A percentile compares a stretch with the other conserved stretches of the same genome.
phyloP scores from a whole-genome alignment of 2,888 invertebrate genomes.

The Ceraclea dissimilis region DNA sequence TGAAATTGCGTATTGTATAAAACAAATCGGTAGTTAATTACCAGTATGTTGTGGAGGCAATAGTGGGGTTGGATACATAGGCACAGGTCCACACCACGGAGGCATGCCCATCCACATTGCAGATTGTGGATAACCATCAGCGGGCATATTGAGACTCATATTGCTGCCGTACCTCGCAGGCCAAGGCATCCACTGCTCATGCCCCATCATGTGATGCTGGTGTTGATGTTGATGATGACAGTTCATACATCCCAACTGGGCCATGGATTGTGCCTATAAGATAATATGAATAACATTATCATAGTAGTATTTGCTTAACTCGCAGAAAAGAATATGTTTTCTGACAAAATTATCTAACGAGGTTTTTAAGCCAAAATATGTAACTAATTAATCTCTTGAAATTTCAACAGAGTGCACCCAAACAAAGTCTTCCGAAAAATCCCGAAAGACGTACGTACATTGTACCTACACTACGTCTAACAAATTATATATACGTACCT shows the following conservation, averaged over 20 bases:
- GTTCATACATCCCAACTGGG: slow-evolving; percentile 55
- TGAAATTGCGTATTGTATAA: no score
- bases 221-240: slow-evolving; percentile 50
- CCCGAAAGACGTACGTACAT: no score
- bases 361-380: no score
- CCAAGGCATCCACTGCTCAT: slow-evolving; percentile 32
- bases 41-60: slow-evolving; percentile 26
- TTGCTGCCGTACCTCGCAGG: slow-evolving; percentile 40
- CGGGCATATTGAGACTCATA: slow-evolving; percentile 46
- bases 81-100: slow-evolving; percentile 22
- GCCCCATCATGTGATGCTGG: slow-evolving; percentile 35
- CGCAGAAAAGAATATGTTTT: no score
- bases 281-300: no score
- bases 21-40: slow-evolving; percentile 1
- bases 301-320: no score
- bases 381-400: no score
- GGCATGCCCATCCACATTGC: slow-evolving; percentile 35
- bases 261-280: slow-evolving; percentile 63
- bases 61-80: slow-evolving; percentile 28
- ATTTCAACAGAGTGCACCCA: no score
- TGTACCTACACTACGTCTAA: no score
- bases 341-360: no score
- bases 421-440: no score
- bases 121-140: slow-evolving; percentile 33
- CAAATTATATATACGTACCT: slow-evolving; percentile 37